Evolutionary conservation across 2,888 invertebrate species (phyloP), one percentile per base, ranked within the genome.

Genomic region (Caenorhabditis uteleia): DNA sequence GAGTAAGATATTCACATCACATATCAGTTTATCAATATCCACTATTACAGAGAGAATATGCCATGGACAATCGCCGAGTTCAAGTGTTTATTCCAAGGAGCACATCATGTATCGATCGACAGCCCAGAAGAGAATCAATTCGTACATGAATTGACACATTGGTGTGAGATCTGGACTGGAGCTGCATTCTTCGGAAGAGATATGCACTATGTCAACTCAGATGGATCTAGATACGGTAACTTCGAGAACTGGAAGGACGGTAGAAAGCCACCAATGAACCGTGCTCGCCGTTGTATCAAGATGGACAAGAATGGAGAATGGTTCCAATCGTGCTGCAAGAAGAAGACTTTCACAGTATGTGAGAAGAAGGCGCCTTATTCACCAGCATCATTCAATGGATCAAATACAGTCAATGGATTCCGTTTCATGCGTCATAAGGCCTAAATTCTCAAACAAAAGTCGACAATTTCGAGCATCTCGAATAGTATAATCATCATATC

Each of bases 261-360:
- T 64, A 50, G 34, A 21, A 71, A 74, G 31, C 80, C 80, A 18
- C 62, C 74, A 39, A 74, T 76, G 74, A 75, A 80, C 69, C 60
- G 69, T 29, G 80, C 78, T 27, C 70, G 75, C 31, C 74, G 79
- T 25, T 80, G 80, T 64, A 75, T 77, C 57, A 80, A 80, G 62
- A 66, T 80, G 61, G 71, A 73, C 45, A 31, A 42, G n/a, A 69
- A 75, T 47, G 77, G 77, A 39, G 68, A 77, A 16, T 80, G 80
- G 80, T 74, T 80, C 71, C 80, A 80, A 57, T 77, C 75, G 20
- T 80, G 80, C 70, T 80, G 80, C 66, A 80, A 80, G 73, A 75
- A 79, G 60, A 70, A 74, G 51, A 78, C 77, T 7, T 73, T 56
- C 40, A 68, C 74, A 56, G 70, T 80, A 16, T 80, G 80, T 54